Evolutionary conservation across 2,113 vertebrate species (phyloP), one percentile per base, ranked within the genome.

Genomic region (Taxidea taxus): DNA sequence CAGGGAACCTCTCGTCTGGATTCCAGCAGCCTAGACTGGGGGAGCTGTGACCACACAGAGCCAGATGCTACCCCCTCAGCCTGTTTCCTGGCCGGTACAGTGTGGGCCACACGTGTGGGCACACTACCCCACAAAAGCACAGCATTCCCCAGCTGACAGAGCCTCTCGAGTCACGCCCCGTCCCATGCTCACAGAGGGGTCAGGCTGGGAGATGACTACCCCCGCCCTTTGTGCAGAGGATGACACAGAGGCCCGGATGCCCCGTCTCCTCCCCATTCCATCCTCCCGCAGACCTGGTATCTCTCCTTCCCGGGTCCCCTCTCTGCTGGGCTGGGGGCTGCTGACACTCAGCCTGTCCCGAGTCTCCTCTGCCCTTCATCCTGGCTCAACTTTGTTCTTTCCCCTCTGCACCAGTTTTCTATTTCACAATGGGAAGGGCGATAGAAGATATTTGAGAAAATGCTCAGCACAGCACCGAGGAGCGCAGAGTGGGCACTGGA

Each of bases 81-180:
- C 23, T 14, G 31, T 29, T 74, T 66, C 70, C 34, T 4, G 34
- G 78, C 14, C n/a, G 49, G 49, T n/a, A 42, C 15, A 56, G n/a
- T n/a, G n/a, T n/a, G n/a, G n/a, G n/a, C n/a, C 49, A 37, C 10
- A 23, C 1, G 2, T 1, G 1, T 0, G 1, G 27, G 34, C n/a
- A 21, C 54, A 25, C 29, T 34, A 31, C 11, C 60, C 84, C 25
- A 1, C 1, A 0, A 1, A 47, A 80, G 7, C 70, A 20, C 6
- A 5, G 25, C 81, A 62, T n/a, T 60, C 49, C 49, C 82, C 29
- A 2, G 51, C 20, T 27, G 7, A 20, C 72, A 92, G 20, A 47
- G 42, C 62, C 8, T 42, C 60, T 82, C 0, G 1, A 0, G 16
- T n/a, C 31, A 11, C 0, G 3, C 47, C 37, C 39, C 15, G 4